Evolutionary conservation across 2,888 invertebrate genomes (phyloP), one percentile per base, ranked within the genome.

Genomic region (Agrochola lychnidis): DNA sequence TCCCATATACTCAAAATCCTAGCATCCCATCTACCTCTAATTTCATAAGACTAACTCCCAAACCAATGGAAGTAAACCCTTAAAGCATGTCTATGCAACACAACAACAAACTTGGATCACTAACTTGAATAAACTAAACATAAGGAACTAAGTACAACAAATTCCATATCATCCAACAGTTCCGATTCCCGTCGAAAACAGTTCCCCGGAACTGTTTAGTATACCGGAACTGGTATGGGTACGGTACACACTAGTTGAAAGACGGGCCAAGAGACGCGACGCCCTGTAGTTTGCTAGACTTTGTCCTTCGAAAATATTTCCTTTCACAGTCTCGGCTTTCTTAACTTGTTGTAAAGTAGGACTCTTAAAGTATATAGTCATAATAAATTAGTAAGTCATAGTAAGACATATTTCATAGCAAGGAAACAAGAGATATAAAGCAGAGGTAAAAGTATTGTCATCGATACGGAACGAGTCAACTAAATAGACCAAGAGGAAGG

Each of bases 151-250:
- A 36, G 12, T 36, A 12, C 5, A 30, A 19, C n/a, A 71, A 53
- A 53, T 59, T 56, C 16, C 40, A 56, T 61, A 66, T 66, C n/a
- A 68, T 16, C 7, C 5, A 81, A 79, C 25, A 40, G 67, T 76
- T 68, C 78, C 45, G 57, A 42, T 64, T 14, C 22, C 42, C 25
- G 5, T 53, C 56, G 7, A 53, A 42, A 51, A 76, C 25, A 75
- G 36, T 36, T 68, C 6, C 53, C 59, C 45, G 64, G 56, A 69
- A 69, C 53, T 45, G 22, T 76, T 40, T 40, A 6, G 19, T 56
- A 48, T 48, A 53, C 36, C 42, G 75, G 45, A 48, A 51, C 61
- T 25, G 36, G 56, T 51, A 77, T 51, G 9, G 4, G 10, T 45
- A 53, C 30, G 42, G 36, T 57, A 19, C 25, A 36, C 45, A 78